Conservation (phyloP, 2,888 invertebrate species). For the Dolichopus griseipennis region DNA sequence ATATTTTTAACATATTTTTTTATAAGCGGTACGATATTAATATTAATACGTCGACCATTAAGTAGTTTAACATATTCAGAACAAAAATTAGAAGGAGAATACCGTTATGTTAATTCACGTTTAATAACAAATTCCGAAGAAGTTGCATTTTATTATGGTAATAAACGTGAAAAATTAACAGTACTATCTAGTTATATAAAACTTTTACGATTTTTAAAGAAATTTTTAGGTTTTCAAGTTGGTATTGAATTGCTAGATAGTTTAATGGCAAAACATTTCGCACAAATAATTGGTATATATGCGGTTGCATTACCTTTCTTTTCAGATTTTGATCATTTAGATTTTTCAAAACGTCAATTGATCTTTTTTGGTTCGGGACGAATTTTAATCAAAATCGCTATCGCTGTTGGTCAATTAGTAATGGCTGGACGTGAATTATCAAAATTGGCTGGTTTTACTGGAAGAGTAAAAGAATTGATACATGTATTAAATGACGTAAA, state of each 20-base stretch:
- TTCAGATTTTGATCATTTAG: slow-evolving; percentile 44
- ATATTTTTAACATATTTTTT: slow-evolving; percentile 82
- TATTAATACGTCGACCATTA: slow-evolving; percentile 78
- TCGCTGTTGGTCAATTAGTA: slow-evolving; percentile 85
- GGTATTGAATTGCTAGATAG: slow-evolving; percentile 93
- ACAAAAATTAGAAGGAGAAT: slow-evolving; percentile 97
- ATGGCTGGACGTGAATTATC: slow-evolving; percentile 86
- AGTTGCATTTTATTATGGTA: slow-evolving; percentile 62
- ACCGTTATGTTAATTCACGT: slow-evolving; percentile 90
- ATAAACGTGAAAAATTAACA: slow-evolving; percentile 78
- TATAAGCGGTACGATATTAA: slow-evolving; percentile 76
- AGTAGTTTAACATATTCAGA: slow-evolving; percentile 83
- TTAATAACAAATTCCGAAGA: slow-evolving; percentile 97
- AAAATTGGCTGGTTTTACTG: slow-evolving; percentile 57
- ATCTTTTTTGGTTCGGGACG: too few relatives aligned
- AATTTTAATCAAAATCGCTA: not conserved
- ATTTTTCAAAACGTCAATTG: too few relatives aligned
- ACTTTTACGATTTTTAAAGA: slow-evolving; percentile 72
- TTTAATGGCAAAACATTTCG: slow-evolving; percentile 91
- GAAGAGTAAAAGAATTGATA: slow-evolving; percentile 82
- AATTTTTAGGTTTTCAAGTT: slow-evolving; percentile 81
- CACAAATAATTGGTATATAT: slow-evolving; percentile 92
- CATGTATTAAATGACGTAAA: slow-evolving; percentile 76
- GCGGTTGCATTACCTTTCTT: slow-evolving; percentile 94
- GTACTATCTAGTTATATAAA: slow-evolving; percentile 82